Base-by-base conservation (phyloP, 2,113 vertebrate species). In the Laterallus jamaicensis region DNA sequence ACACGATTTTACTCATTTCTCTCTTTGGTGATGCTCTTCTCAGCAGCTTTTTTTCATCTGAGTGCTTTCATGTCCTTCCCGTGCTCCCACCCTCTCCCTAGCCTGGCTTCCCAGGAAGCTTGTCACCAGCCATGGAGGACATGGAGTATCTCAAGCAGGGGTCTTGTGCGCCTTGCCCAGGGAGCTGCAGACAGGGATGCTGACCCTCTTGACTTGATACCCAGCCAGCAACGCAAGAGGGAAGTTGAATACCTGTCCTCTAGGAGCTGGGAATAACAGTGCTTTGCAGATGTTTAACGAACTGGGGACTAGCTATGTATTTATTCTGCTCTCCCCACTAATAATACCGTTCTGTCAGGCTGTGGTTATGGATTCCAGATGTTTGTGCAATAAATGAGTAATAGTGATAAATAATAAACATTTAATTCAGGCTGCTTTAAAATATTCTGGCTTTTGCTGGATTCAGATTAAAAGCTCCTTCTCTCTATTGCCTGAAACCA, bases 321-420 rank as follows among this genome's bases (percentile, higher is more conserved):
- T 85, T 83, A 24, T 88, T 93, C 93, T 58, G 19, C 47, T 78
- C n/a, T 89, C 60, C 59, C 15, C 3, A 2, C 42, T 44, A 59
- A 86, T 64, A 47, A 11, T 68, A 32, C 17, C 11, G 6, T 83
- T 88, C 79, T 62, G 1, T 79, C 32, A 66, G 60, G 31, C 66
- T 73, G 4, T 39, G 28, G 67, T 88, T 59, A 31, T 90, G 84
- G 84, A 92, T 86, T 92, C 91, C 95, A 96, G 88, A 89, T 97
- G 93, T 83, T 79, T 67, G 31, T 52, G 40, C 50, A 84, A 37
- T 76, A 70, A 90, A 67, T 59, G 28, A 49, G 25, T 62, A 88
- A 79, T 70, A 63, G 47, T 42, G 77, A 88, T 81, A 92, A 95
- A 88, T 73, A 92, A 88, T 37, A 91, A 76, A 52, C 32, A 69